A percentile compares a stretch with the other conserved stretches of the same genome.
Evolutionary conservation across 2,888 invertebrate genomes (phyloP).

Genomic region (Graphium colonna): DNA sequence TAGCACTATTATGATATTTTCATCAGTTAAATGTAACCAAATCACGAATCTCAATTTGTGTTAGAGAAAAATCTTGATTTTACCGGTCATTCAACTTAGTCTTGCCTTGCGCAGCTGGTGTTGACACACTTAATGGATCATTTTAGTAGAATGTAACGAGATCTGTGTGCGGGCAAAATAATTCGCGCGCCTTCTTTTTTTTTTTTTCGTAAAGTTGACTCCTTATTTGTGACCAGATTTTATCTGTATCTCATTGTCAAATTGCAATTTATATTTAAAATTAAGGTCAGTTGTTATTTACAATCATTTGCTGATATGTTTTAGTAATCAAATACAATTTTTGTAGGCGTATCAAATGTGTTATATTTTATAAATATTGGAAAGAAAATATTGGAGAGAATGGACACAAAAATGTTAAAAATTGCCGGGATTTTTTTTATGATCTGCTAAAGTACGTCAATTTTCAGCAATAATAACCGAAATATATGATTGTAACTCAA

Average conservation of each 20-base stretch:
- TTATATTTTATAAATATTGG: no score
- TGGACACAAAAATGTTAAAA: no score
- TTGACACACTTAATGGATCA: constrained; percentile 8
- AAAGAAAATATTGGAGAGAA: no score
- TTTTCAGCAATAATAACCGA: neutral
- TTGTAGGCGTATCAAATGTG: no score
- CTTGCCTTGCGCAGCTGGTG: constrained; percentile 4
- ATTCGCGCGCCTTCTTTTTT: neutral
- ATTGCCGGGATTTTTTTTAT: neutral
- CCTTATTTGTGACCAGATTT: neutral
- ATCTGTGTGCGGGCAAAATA: neutral
- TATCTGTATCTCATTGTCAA: no score
- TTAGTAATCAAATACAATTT: no score
- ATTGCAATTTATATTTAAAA: no score
- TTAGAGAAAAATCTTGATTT: constrained; percentile 2
- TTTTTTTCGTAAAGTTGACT: neutral
- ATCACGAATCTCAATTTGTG: neutral
- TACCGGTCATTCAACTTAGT: constrained; percentile 10
- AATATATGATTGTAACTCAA: neutral
- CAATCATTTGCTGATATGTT: no score
- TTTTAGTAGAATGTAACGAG: constrained; percentile 2
- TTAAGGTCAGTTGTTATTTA: no score
- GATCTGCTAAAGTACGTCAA: neutral
- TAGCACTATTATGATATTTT: no score
- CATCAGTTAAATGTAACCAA: neutral